A percentile compares a stretch with the other conserved stretches of the same genome.
phyloP scores from a whole-genome alignment of 2,113 vertebrate species.

The Dascyllus trimaculatus region DNA sequence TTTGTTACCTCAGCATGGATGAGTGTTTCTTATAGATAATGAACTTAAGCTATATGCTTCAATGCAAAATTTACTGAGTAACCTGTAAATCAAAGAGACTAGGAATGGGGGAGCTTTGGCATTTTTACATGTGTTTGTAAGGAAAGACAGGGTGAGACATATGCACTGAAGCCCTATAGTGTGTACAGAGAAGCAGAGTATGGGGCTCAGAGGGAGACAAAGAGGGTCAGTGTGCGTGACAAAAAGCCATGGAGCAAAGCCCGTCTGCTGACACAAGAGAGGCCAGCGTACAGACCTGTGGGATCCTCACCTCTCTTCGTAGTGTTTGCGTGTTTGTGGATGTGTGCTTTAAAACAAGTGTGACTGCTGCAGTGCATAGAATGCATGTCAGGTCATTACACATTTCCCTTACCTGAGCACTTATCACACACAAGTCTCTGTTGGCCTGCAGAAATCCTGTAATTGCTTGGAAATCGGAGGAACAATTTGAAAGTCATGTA shows the following conservation, averaged over 20 bases:
- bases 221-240: constrained; percentile 57
- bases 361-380: constrained; percentile 12
- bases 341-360: constrained; percentile 9
- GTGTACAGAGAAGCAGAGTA: constrained; percentile 30
- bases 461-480: constrained; percentile 21
- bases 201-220: constrained; percentile 44
- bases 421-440: not conserved
- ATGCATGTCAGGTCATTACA: constrained; percentile 9
- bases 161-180: constrained; percentile 10
- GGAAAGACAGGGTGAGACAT: not conserved
- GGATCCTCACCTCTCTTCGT: constrained; percentile 28
- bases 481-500: constrained; percentile 2
- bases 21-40: not conserved
- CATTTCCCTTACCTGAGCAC: constrained; percentile 25
- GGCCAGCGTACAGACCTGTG: constrained; percentile 41
- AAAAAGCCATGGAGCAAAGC: constrained; percentile 50
- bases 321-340: not conserved
- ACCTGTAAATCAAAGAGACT: not conserved
- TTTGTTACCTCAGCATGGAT: constrained; percentile 31
- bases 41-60: not conserved
- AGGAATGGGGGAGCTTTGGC: no score
- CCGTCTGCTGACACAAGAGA: constrained; percentile 39
- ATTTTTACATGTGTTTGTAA: not conserved
- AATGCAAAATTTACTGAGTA: not conserved
- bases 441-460: constrained; percentile 13